Evolutionary conservation across 2,113 vertebrate genomes (phyloP).

Genomic region (Physeter macrocephalus): DNA sequence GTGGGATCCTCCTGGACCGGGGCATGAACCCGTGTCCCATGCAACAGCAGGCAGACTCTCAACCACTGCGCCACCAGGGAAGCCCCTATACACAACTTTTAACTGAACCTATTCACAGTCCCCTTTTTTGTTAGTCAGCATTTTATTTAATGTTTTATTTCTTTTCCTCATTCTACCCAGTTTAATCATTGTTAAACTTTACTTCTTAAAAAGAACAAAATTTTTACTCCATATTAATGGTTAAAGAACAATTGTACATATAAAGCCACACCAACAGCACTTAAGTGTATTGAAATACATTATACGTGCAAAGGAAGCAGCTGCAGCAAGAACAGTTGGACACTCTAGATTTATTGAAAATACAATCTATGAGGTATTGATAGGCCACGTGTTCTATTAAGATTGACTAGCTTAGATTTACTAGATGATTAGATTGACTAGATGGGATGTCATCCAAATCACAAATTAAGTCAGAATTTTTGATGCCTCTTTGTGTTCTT

Average conservation of each 20-base stretch:
- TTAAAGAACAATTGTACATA: background rate
- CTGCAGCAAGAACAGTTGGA: background rate
- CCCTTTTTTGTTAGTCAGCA: background rate
- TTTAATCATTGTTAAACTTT: background rate
- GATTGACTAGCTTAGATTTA: background rate
- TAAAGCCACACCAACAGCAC: background rate
- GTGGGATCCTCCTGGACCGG: too few species aligned
- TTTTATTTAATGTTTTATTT: background rate
- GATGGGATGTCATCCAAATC: conserved; percentile 12
- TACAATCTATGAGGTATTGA: background rate
- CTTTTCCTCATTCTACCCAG: background rate
- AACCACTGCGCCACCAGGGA: too few species aligned
- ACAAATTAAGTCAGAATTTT: conserved; percentile 42
- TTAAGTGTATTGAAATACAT: background rate
- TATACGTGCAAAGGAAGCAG: background rate
- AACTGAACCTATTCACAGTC: background rate
- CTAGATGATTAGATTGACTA: background rate
- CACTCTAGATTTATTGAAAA: background rate
- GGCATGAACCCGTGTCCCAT: too few species aligned
- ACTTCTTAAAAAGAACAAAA: background rate
- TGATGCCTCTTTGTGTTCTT: background rate
- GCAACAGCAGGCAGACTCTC: too few species aligned
- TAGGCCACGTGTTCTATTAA: conserved; percentile 3
- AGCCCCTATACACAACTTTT: background rate
- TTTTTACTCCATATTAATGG: background rate